Percentiles rank a stretch among this genome's conserved stretches.
phyloP scores from a whole-genome alignment of 92 coral and sea anemone genomes.

The Virgularia gustaviana region DNA sequence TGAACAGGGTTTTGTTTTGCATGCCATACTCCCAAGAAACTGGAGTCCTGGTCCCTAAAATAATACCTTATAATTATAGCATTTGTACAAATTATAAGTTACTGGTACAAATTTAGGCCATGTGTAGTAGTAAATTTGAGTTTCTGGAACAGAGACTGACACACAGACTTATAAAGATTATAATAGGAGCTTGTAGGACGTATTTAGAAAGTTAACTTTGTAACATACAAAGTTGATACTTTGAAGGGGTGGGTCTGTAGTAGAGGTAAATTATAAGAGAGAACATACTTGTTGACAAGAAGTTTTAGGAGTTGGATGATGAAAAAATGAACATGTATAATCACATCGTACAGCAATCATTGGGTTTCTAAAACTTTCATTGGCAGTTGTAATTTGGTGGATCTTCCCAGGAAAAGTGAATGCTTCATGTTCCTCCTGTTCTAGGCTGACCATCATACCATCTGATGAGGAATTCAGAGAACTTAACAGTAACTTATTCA shows the following conservation, averaged over 20 bases:
- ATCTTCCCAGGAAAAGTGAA: slow-evolving; percentile 57
- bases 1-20: slow-evolving; percentile 56
- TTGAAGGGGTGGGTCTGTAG: too few species aligned
- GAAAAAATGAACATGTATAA: slow-evolving; percentile 65
- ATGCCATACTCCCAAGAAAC: slow-evolving; percentile 61
- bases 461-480: neutral
- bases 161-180: too few species aligned
- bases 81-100: too few species aligned
- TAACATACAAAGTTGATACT: too few species aligned
- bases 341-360: slow-evolving; percentile 60
- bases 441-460: neutral
- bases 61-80: slow-evolving; percentile 2
- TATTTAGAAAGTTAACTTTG: too few species aligned
- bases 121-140: too few species aligned
- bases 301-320: neutral
- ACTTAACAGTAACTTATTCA: slow-evolving; percentile 6
- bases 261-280: too few species aligned
- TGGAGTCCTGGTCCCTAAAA: slow-evolving; percentile 32
- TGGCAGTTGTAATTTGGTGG: slow-evolving; percentile 55
- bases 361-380: slow-evolving; percentile 3
- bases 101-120: too few species aligned
- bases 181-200: too few species aligned
- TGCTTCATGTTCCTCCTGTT: neutral
- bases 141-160: too few species aligned
- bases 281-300: neutral